phyloP scores from a whole-genome alignment of 2,797 vertebrate species.

The Linurgus olivaceus region DNA sequence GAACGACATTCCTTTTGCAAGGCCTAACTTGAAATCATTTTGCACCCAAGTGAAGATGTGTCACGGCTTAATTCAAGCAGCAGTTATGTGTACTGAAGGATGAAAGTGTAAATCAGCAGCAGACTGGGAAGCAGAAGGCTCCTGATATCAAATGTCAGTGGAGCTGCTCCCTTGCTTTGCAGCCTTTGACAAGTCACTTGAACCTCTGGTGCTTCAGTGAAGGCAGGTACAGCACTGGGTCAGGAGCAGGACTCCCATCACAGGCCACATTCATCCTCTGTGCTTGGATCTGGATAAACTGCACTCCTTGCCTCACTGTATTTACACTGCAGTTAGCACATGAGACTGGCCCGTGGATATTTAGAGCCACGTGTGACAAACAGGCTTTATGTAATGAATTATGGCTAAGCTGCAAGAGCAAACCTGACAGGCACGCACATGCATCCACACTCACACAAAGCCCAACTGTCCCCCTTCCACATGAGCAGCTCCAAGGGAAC shows the following conservation, averaged over 20 bases:
- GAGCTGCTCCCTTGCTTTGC: slow-evolving; percentile 15
- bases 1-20: slow-evolving; percentile 6
- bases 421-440: background rate
- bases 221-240: background rate
- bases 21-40: slow-evolving; percentile 46
- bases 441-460: background rate
- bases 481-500: slow-evolving; percentile 24
- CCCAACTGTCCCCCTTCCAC: slow-evolving; percentile 44
- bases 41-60: slow-evolving; percentile 22
- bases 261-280: background rate
- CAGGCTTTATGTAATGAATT: slow-evolving; percentile 46
- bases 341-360: background rate
- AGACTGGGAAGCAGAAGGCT: slow-evolving; percentile 43
- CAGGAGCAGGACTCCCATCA: background rate
- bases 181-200: slow-evolving; percentile 33
- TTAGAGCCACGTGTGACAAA: slow-evolving; percentile 41
- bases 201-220: background rate
- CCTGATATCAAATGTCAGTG: slow-evolving; percentile 7
- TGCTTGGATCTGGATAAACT: background rate
- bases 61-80: slow-evolving; percentile 57
- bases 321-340: background rate
- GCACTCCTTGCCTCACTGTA: background rate
- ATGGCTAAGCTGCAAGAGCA: background rate
- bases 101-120: slow-evolving; percentile 61
- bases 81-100: slow-evolving; percentile 51